Conservation (phyloP, 2,888 invertebrate genomes). For the Drosophila kuntzei region DNA sequence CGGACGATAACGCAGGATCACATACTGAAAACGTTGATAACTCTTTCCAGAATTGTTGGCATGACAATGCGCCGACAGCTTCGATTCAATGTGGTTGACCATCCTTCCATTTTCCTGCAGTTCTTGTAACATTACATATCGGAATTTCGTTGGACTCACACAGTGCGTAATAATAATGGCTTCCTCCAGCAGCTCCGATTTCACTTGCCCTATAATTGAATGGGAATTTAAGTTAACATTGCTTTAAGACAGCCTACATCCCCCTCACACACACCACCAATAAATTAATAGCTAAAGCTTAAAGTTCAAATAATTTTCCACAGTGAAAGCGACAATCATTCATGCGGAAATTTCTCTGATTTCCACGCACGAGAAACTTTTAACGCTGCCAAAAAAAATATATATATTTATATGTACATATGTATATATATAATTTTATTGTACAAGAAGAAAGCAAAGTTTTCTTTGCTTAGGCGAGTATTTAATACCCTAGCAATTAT, state of each 20-base stretch:
- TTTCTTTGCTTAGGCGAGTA: background rate
- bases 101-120: conserved; percentile 2
- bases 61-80: conserved; percentile 20
- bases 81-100: conserved; percentile 36
- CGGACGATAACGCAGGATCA: conserved; percentile 48
- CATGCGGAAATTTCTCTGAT: conserved; percentile 57
- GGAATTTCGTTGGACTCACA: conserved; percentile 53
- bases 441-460: conserved; percentile 1
- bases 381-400: conserved; percentile 10
- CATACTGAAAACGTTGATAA: conserved; percentile 20
- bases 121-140: conserved; percentile 27
- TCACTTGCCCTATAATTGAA: conserved; percentile 11
- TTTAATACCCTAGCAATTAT: background rate
- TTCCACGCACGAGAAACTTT: conserved; percentile 63
- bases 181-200: background rate
- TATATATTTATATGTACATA: background rate
- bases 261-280: background rate
- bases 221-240: conserved; percentile 1
- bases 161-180: conserved; percentile 49
- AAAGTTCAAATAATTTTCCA: conserved; percentile 47
- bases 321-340: conserved; percentile 25
- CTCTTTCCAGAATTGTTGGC: background rate
- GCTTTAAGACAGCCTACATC: background rate
- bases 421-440: background rate
- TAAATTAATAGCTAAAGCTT: conserved; percentile 24